Evolutionary conservation across 1,140 invertebrate genomes (phyloP).

Genomic region (Helicoverpa armigera): DNA sequence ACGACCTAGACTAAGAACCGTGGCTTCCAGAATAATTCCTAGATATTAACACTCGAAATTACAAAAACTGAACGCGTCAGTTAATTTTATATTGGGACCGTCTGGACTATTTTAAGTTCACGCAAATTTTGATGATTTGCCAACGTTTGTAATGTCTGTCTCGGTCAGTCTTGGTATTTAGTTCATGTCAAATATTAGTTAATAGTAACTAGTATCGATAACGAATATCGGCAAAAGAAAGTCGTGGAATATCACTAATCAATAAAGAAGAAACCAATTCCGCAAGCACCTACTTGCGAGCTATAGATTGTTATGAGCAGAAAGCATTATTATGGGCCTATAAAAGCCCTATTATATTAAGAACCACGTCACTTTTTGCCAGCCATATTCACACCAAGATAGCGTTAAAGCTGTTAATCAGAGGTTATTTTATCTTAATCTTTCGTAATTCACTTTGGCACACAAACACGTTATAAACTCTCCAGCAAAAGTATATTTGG

Average conservation of each 20-base stretch:
- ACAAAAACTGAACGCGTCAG: conserved; percentile 33
- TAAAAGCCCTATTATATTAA: neutral
- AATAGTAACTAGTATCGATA: neutral
- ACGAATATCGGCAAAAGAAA: neutral
- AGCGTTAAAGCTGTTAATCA: neutral
- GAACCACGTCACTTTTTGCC: neutral
- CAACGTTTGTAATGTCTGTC: conserved; percentile 27
- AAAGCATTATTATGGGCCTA: neutral
- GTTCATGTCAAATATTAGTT: neutral
- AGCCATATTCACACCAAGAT: neutral
- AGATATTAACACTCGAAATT: conserved; percentile 12
- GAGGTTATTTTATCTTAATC: neutral
- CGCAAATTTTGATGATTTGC: conserved; percentile 43
- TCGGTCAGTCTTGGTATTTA: conserved; percentile 35
- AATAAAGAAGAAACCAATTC: too few species aligned
- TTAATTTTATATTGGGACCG: conserved; percentile 34
- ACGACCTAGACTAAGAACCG: conserved; percentile 6
- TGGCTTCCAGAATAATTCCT: neutral
- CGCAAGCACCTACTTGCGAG: too few species aligned
- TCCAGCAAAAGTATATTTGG: conserved; percentile 1
- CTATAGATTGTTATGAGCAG: neutral
- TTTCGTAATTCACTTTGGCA: neutral
- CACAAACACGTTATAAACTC: neutral
- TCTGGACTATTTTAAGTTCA: conserved; percentile 37
- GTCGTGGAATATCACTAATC: too few species aligned